phyloP scores from a whole-genome alignment of 2,113 vertebrate genomes.

The Proteles cristata region DNA sequence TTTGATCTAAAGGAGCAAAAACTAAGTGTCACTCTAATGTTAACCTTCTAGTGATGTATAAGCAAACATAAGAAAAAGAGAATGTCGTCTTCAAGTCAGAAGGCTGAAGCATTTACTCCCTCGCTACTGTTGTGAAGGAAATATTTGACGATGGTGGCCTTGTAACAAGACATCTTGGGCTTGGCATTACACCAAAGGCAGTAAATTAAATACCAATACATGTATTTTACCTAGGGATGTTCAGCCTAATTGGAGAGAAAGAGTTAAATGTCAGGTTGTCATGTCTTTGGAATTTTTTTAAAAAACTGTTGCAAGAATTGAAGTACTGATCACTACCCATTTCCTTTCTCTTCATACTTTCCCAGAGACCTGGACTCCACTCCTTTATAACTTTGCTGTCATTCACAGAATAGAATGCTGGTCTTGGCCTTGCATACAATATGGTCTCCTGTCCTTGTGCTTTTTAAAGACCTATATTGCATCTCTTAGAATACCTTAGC shows the following conservation, averaged over 20 bases:
- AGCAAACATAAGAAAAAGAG: constrained; percentile 75
- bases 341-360: not conserved
- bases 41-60: constrained; percentile 79
- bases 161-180: constrained; percentile 42
- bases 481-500: not conserved
- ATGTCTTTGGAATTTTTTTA: not conserved
- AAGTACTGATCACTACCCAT: not conserved
- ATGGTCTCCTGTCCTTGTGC: not conserved
- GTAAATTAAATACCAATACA: not conserved
- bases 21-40: constrained; percentile 83
- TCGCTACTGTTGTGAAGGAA: constrained; percentile 65
- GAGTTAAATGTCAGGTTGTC: not conserved
- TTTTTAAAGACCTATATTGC: not conserved
- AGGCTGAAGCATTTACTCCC: constrained; percentile 59
- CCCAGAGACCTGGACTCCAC: not conserved
- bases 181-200: not conserved
- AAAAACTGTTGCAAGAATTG: not conserved
- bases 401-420: not conserved
- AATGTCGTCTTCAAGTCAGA: constrained; percentile 74
- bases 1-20: constrained; percentile 81
- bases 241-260: not conserved
- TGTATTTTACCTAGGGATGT: constrained; percentile 13
- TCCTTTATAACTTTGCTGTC: not conserved
- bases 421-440: not conserved
- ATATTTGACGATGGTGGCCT: constrained; percentile 41